phyloP scores from a whole-genome alignment of 2,888 invertebrate genomes.

The Nomada ferruginata region DNA sequence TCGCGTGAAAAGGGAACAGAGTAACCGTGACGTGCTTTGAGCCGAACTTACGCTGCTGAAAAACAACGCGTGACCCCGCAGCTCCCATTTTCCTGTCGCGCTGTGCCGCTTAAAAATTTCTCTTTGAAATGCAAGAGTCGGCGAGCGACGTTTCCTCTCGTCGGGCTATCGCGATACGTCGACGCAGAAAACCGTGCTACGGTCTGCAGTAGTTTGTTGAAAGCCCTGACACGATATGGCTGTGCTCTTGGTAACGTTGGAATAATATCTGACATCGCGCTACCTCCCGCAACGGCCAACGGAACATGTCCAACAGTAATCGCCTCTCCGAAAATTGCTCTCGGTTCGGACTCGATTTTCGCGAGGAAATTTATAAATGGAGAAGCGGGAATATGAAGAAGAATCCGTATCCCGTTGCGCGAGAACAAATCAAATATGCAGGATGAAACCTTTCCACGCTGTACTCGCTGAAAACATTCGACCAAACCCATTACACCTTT shows the following conservation, averaged over 20 bases:
- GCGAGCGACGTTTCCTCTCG: conserved; percentile 1
- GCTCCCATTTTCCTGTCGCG: conserved; percentile 1
- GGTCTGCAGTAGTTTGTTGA: neutral
- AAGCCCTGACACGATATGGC: conserved; percentile 2
- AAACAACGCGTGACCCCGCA: neutral
- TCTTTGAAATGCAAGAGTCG: conserved; percentile 22
- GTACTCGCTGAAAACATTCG: neutral
- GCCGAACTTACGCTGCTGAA: conserved; percentile 1
- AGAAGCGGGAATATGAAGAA: neutral
- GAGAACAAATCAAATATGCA: neutral
- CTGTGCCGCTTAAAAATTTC: conserved; percentile 1
- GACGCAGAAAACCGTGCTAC: neutral
- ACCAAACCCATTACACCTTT: neutral
- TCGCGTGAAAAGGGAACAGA: neutral
- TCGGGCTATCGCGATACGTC: conserved; percentile 3
- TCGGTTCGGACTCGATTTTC: neutral
- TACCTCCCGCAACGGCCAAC: neutral
- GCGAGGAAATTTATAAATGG: neutral
- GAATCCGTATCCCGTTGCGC: too few relatives aligned
- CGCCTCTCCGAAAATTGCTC: neutral
- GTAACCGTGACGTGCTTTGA: neutral
- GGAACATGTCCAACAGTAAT: neutral
- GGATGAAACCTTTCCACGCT: neutral
- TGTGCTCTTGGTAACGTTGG: conserved; percentile 4
- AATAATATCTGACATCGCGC: neutral